Conservation (phyloP, 2,888 invertebrate species). For the Glaucopsyche alexis region DNA sequence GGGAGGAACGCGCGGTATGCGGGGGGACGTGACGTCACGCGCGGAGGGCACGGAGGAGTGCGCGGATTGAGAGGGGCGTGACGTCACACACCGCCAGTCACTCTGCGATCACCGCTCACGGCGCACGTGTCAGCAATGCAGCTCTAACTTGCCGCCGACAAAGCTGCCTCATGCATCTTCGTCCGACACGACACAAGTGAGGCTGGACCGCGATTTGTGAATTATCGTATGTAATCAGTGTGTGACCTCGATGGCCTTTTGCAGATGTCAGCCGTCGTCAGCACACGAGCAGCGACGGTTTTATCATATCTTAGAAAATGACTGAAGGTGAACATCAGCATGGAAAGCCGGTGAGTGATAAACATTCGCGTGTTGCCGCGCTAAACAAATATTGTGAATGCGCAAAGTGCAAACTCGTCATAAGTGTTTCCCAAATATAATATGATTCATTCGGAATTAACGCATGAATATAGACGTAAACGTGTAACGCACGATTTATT, state of each 20-base stretch:
- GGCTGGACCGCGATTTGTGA: conserved; percentile 39
- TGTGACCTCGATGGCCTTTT: conserved; percentile 71
- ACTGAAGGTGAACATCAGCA: conserved; percentile 70
- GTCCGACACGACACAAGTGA: conserved; percentile 69
- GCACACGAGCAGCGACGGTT: conserved; percentile 74
- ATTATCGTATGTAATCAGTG: conserved; percentile 28
- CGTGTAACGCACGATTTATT: not conserved
- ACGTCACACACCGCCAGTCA: conserved; percentile 43
- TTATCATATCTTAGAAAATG: conserved; percentile 78
- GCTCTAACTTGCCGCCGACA: conserved; percentile 60
- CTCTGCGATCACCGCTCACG: conserved; percentile 69
- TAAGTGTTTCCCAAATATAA: not conserved
- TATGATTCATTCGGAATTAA: not conserved
- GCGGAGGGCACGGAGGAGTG: too few relatives aligned
- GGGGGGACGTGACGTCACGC: not conserved
- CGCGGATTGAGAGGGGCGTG: conserved; percentile 33
- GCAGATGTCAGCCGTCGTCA: conserved; percentile 75
- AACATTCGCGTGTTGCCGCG: conserved; percentile 10
- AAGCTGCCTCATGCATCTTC: conserved; percentile 69
- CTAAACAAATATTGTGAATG: not conserved
- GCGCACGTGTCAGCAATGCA: conserved; percentile 62
- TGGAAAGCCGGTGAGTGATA: conserved; percentile 72
- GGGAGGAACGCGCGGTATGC: not conserved
- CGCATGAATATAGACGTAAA: not conserved
- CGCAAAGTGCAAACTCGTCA: not conserved